Evolutionary conservation across 1,140 invertebrate genomes (phyloP), one percentile per base, ranked within the genome.

Genomic region (Lucilia sericata): DNA sequence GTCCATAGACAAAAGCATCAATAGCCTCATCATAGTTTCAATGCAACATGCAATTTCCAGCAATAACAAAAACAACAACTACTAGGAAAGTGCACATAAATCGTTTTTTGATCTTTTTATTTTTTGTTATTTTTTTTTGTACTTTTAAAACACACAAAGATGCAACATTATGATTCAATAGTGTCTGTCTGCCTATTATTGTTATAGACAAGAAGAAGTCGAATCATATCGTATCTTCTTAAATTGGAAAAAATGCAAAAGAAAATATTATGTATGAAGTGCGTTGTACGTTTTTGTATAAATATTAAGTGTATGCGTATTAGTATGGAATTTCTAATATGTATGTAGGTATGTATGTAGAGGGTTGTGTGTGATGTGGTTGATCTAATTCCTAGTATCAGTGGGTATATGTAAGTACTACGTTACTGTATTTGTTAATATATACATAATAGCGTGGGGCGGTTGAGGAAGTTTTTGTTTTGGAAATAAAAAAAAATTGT

Each of bases 361-460:
- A 30, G 1, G 25, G 25, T 2, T 30, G 5, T 42, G 42, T 42
- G 42, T n/a, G 55, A 17, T 60, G 55, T 17, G 14, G 55, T 60
- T 60, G 55, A 60, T 60, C 55, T 60, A 60, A n/a, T 60, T 60
- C 55, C n/a, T 17, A 60, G 55, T 60, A 60, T 60, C 55, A 60
- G 55, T 60, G n/a, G 5, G 42, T 42, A 42, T 42, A 42, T 8
- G 42, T 42, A 42, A 7, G 25, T 30, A 30, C 25, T 42, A 5
- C 5, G 42, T 1, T 42, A 42, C 42, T 42, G 42, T 42, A 42
- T 42, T 42, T 3, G 42, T 42, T 42, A 42, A 42, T 42, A 42
- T 42, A 7, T 42, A 42, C 42, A 8, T 7, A 42, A 42, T 7
- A 8, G 10, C 42, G 42, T n/a, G n/a, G n/a, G n/a, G n/a, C n/a